phyloP scores from a whole-genome alignment of 2,113 vertebrate genomes.

The Hippopotamus amphibius region DNA sequence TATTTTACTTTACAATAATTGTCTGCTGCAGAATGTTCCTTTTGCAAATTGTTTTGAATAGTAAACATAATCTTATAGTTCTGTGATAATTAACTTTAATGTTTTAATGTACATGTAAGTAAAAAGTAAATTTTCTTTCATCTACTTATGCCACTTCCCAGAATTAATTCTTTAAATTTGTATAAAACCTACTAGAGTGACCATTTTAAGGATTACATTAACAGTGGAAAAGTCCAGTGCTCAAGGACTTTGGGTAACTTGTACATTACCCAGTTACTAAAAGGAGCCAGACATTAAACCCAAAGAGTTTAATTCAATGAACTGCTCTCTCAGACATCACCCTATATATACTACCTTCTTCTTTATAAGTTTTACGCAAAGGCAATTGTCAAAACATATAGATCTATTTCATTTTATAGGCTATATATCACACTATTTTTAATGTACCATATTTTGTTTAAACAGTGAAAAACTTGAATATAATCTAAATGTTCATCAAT shows the following conservation, averaged over 20 bases:
- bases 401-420: background rate
- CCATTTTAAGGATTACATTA: background rate
- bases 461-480: background rate
- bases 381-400: background rate
- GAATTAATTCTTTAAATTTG: background rate
- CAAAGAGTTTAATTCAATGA: background rate
- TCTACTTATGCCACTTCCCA: background rate
- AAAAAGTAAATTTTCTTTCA: background rate
- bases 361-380: background rate
- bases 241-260: background rate
- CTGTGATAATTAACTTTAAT: background rate
- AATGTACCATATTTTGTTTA: background rate
- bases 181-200: background rate
- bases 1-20: background rate
- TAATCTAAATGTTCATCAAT: background rate
- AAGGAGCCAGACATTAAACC: background rate
- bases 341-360: background rate
- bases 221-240: background rate
- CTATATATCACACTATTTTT: background rate
- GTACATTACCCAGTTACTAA: background rate
- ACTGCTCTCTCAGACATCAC: background rate
- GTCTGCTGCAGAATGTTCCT: background rate
- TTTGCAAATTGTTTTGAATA: constrained; percentile 13
- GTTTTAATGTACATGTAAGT: background rate
- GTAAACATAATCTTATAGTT: background rate